Percentiles rank a stretch among this genome's conserved stretches.
Evolutionary conservation across 2,888 invertebrate genomes (phyloP).

Genomic region (Leucophora obtusa): DNA sequence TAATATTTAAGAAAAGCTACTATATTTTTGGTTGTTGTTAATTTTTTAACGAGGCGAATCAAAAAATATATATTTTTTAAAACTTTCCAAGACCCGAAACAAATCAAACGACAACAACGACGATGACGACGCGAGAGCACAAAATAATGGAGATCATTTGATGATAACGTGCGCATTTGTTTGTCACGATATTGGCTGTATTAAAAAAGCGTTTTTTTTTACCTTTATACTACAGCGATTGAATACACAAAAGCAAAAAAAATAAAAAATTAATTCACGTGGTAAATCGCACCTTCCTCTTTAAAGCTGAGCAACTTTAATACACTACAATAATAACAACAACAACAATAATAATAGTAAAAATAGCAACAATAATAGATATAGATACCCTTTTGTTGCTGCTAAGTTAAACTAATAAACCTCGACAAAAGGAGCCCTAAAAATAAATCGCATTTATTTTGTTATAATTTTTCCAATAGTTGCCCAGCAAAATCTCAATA

Average conservation of each 20-base stretch:
- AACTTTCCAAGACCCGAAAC: slow-evolving; percentile 57
- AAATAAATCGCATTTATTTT: slow-evolving; percentile 49
- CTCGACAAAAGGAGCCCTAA: slow-evolving; percentile 52
- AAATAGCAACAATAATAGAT: slow-evolving; percentile 29
- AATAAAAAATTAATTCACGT: slow-evolving; percentile 51
- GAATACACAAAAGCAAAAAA: slow-evolving; percentile 14
- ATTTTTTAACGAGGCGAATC: slow-evolving; percentile 59
- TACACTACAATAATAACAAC: slow-evolving; percentile 9
- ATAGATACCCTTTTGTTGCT: slow-evolving; percentile 45
- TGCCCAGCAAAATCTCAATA: too few relatives aligned
- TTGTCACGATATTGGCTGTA: slow-evolving; percentile 73
- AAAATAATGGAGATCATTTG: slow-evolving; percentile 73
- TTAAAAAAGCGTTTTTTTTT: slow-evolving; percentile 66
- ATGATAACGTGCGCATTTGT: slow-evolving; percentile 77
- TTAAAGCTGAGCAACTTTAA: slow-evolving; percentile 10
- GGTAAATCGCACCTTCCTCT: slow-evolving; percentile 62
- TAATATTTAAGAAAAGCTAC: slow-evolving; percentile 16
- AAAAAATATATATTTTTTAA: slow-evolving; percentile 20
- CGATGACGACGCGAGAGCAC: slow-evolving; percentile 48
- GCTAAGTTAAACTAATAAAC: slow-evolving; percentile 49
- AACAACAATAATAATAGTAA: slow-evolving; percentile 16
- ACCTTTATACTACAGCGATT: slow-evolving; percentile 23
- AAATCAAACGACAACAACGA: slow-evolving; percentile 59
- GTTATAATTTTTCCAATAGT: slow-evolving; percentile 20
- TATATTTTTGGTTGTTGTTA: slow-evolving; percentile 30